phyloP scores from a whole-genome alignment of 2,113 vertebrate genomes.

The Typhlomys cinereus region DNA sequence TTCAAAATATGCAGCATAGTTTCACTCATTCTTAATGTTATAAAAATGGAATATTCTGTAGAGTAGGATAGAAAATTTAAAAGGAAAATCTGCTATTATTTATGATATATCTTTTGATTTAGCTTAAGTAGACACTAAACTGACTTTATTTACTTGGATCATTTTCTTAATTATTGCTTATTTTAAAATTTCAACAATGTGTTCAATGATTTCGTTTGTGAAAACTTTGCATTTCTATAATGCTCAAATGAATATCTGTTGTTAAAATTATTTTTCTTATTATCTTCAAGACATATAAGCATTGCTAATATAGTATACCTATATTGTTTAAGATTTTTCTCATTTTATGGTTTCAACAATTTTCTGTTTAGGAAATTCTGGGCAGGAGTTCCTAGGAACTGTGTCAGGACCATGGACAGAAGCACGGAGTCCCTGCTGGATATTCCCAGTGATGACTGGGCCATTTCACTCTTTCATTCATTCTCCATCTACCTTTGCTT shows the following conservation, averaged over 20 bases:
- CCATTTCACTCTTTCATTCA: neutral
- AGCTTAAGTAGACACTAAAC: neutral
- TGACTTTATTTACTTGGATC: neutral
- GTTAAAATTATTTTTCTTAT: neutral
- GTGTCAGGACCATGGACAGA: constrained; percentile 8
- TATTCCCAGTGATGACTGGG: neutral
- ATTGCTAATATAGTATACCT: accelerated
- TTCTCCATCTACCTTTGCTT: neutral
- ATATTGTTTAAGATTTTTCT: neutral
- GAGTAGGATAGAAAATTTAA: neutral
- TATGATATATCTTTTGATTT: neutral
- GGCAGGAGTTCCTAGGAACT: accelerated
- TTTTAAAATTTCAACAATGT: neutral
- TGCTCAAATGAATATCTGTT: neutral
- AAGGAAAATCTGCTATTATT: neutral
- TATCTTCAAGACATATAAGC: neutral
- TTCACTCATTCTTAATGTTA: neutral
- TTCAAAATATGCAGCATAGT: neutral
- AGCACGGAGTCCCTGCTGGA: too few relatives aligned
- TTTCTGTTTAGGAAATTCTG: neutral
- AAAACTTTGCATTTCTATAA: neutral
- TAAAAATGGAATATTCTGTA: neutral
- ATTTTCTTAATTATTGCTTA: neutral
- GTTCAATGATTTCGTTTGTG: neutral
- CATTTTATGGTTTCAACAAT: neutral